These are phyloP conservation scores for Thymelicus acteon DNA, from an alignment of 2,888 invertebrate genomes.

Conservation along the genomic window DNA sequence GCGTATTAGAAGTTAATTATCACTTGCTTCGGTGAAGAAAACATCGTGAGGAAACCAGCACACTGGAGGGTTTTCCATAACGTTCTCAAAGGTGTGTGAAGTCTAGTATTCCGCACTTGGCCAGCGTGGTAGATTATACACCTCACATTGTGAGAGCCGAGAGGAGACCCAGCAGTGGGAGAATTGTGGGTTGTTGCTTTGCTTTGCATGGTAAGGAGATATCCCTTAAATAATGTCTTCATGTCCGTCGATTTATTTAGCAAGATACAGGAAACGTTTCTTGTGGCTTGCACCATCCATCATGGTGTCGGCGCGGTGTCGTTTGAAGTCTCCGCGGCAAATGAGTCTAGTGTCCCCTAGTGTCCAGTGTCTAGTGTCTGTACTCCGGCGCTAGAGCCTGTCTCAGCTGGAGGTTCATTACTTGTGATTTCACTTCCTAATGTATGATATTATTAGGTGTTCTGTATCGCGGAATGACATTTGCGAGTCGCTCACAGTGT, in stretches of 20 bases:
- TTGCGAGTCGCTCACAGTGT: too few species aligned
- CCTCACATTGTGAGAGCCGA: too few species aligned
- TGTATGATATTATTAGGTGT: background rate
- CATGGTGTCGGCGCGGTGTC: conserved; percentile 10
- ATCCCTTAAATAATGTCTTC: background rate
- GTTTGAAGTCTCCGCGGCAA: conserved; percentile 20
- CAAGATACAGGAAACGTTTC: background rate
- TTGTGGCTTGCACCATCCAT: conserved; percentile 6
- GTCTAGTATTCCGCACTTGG: too few species aligned
- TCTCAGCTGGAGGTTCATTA: conserved; percentile 11
- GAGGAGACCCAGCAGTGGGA: too few species aligned
- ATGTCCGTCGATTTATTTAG: background rate
- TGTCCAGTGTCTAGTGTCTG: too few species aligned
- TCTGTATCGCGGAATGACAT: background rate
- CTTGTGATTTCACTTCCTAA: background rate
- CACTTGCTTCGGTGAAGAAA: too few species aligned
- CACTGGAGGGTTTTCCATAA: too few species aligned
- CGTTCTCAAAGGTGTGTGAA: too few species aligned
- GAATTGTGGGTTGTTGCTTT: too few species aligned
- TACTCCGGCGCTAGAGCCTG: background rate
- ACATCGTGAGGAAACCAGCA: too few species aligned
- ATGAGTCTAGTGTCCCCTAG: conserved; percentile 13
- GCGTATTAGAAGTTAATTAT: too few species aligned
- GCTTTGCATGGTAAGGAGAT: background rate
- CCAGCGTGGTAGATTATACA: too few species aligned